Conservation (phyloP, 1,140 invertebrate species). For the Vanessa tameamea region DNA sequence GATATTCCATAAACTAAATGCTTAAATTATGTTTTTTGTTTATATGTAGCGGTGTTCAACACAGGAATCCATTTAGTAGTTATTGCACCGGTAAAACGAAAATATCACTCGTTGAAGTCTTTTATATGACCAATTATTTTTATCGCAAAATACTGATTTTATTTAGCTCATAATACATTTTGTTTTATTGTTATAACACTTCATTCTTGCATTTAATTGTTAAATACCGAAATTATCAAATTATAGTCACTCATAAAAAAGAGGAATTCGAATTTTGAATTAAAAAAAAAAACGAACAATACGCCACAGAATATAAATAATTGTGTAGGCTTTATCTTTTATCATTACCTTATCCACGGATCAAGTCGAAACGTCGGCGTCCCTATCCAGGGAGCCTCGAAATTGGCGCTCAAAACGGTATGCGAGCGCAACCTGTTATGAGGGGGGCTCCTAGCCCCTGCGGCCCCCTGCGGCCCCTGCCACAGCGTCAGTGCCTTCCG, state of each 20-base stretch:
- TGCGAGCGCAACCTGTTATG: constrained; percentile 73
- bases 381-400: constrained; percentile 61
- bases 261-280: background rate
- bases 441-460: constrained; percentile 40
- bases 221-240: background rate
- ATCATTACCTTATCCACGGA: constrained; percentile 58
- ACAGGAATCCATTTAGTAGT: background rate
- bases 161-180: background rate
- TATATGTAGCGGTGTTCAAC: background rate
- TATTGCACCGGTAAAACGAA: background rate
- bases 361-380: constrained; percentile 53
- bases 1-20: no score
- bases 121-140: constrained; percentile 31
- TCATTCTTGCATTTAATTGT: background rate
- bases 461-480: constrained; percentile 37
- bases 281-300: constrained; percentile 18
- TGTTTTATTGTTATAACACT: background rate
- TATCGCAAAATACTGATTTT: background rate
- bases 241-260: background rate
- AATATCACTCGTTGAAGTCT: constrained; percentile 36
- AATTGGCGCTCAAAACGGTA: constrained; percentile 77
- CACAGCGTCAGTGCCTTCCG: constrained; percentile 58
- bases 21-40: background rate
- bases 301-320: constrained; percentile 13
- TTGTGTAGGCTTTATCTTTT: constrained; percentile 41